phyloP scores from a whole-genome alignment of 1,140 invertebrate genomes.

The Lordiphosa clarofinis region DNA sequence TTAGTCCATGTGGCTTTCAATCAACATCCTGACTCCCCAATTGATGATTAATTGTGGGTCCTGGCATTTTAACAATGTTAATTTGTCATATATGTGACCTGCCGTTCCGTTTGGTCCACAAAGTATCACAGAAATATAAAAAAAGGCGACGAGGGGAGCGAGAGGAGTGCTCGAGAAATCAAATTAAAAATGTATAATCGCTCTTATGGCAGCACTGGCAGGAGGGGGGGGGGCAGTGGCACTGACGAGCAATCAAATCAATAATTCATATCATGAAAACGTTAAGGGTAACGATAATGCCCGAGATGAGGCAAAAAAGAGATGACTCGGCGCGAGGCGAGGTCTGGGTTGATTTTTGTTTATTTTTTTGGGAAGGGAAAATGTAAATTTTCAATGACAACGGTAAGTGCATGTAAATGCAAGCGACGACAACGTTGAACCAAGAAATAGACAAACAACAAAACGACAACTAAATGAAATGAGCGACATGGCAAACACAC shows the following conservation, averaged over 20 bases:
- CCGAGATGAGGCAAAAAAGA: constrained; percentile 17
- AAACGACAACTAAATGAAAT: constrained; percentile 27
- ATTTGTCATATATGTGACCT: constrained; percentile 69
- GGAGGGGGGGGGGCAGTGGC: neutral
- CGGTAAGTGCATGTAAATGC: constrained; percentile 76
- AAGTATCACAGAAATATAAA: constrained; percentile 17
- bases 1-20: constrained; percentile 45
- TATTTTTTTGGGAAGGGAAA: constrained; percentile 27
- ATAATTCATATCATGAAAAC: constrained; percentile 72
- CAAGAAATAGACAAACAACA: constrained; percentile 7
- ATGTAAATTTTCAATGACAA: constrained; percentile 73
- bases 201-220: constrained; percentile 20
- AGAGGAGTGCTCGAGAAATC: constrained; percentile 51
- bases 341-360: constrained; percentile 30
- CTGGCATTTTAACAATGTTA: constrained; percentile 70
- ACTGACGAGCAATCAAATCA: constrained; percentile 67
- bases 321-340: constrained; percentile 11
- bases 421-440: neutral
- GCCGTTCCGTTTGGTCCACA: constrained; percentile 31
- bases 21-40: constrained; percentile 28
- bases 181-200: constrained; percentile 78
- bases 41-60: constrained; percentile 65
- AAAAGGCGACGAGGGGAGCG: constrained; percentile 14
- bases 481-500: constrained; percentile 20
- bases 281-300: constrained; percentile 60